phyloP scores from a whole-genome alignment of 2,113 vertebrate genomes.

The Odontesthes bonariensis region DNA sequence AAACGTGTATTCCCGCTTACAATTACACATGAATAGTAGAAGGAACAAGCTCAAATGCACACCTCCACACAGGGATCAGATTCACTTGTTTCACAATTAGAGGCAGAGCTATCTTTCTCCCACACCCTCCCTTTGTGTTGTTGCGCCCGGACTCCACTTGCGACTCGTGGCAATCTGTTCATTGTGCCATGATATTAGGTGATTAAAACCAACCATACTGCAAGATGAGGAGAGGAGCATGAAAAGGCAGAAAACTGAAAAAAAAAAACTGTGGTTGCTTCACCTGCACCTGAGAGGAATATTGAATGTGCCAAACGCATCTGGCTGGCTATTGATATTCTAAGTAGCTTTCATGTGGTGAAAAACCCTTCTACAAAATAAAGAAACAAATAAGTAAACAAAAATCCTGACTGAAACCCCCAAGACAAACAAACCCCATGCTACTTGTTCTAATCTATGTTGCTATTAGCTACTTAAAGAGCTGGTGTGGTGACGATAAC shows the following conservation, averaged over 20 bases:
- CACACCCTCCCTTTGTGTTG: constrained; percentile 56
- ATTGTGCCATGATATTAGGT: constrained; percentile 81
- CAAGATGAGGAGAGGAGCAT: constrained; percentile 58
- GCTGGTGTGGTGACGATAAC: constrained; percentile 24
- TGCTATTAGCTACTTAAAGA: constrained; percentile 23
- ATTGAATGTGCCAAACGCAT: constrained; percentile 31
- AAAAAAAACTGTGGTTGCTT: constrained; percentile 38
- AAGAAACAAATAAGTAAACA: constrained; percentile 65
- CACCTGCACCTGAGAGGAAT: constrained; percentile 60
- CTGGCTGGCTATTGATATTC: constrained; percentile 68
- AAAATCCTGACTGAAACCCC: constrained; percentile 57
- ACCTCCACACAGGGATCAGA: constrained; percentile 47
- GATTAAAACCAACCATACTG: constrained; percentile 80
- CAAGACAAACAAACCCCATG: constrained; percentile 34
- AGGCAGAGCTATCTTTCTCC: constrained; percentile 29
- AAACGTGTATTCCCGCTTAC: not conserved
- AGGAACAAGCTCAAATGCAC: constrained; percentile 11
- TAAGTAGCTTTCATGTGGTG: constrained; percentile 47
- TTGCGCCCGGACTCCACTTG: constrained; percentile 61
- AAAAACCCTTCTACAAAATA: constrained; percentile 55
- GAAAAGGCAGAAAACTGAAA: constrained; percentile 36
- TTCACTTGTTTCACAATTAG: constrained; percentile 70
- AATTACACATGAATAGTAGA: constrained; percentile 7
- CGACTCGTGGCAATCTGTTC: constrained; percentile 74
- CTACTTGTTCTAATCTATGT: constrained; percentile 45